Evolutionary conservation across 2,797 vertebrate genomes (phyloP), one percentile per base, ranked within the genome.

Genomic region (Sciaenops ocellatus): DNA sequence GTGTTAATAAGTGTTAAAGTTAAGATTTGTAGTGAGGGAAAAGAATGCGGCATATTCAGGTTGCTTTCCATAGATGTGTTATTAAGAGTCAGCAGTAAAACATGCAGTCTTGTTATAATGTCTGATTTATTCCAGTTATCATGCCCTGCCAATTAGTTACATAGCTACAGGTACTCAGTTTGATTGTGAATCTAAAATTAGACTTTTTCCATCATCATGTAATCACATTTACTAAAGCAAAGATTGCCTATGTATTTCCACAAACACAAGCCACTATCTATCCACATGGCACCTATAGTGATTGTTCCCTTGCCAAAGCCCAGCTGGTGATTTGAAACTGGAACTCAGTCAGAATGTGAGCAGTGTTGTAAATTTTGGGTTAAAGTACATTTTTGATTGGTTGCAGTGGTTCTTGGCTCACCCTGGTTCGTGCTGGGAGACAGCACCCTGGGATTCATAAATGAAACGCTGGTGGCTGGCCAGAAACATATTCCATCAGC

Each of bases 331-430:
- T 85, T 82, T 90, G 79, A 91, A 93, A 91, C 59, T 24, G 42
- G 86, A 91, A 76, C 83, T 85, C 68, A 34, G 71, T 56, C 54
- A 79, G 90, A 92, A 91, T 89, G 88, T 86, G 87, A 89, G 90
- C 78, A 17, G 61, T 52, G 87, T 90, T 93, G 92, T 92, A 93
- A 84, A 90, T 84, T 90, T 82, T 80, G 67, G 89, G 82, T 76
- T 88, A 82, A 83, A 90, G 92, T 85, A 88, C 83, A 72, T 80
- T 93, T 93, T 87, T 94, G 92, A 95, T 95, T 94, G 91, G 93
- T 88, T 94, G 90, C 93, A 93, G 89, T 86, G 90, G 86, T 91
- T 92, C 87, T 87, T 90, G 86, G 86, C 91, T 83, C 79, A 11
- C 73, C 73, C 82, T 79, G 69, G 87, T 92, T 84, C 77, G 69